Evolutionary conservation across 2,888 invertebrate genomes (phyloP).

Genomic region (Eurytoma adleriae): DNA sequence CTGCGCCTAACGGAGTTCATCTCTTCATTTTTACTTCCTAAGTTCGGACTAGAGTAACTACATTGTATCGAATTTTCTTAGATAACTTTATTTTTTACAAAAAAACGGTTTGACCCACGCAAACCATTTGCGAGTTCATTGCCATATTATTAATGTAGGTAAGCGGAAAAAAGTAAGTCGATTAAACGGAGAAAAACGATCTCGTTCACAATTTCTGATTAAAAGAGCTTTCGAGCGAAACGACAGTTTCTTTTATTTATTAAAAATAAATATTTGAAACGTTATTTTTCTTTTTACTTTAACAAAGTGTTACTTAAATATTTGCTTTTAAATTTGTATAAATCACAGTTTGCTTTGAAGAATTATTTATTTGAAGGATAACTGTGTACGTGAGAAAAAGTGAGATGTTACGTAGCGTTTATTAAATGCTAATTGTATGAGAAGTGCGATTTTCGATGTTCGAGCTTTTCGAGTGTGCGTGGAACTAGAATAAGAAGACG

Average conservation of each 20-base stretch:
- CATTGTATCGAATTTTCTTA: slow-evolving; percentile 25
- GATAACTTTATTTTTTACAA: slow-evolving; percentile 48
- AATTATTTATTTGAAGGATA: slow-evolving; percentile 49
- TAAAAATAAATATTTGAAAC: not conserved
- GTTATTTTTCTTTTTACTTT: slow-evolving; percentile 28
- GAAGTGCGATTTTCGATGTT: slow-evolving; percentile 24
- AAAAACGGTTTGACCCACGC: not conserved
- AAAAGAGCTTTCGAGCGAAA: not conserved
- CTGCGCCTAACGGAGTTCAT: slow-evolving; percentile 45
- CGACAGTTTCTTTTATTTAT: not conserved
- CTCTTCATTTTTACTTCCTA: slow-evolving; percentile 24
- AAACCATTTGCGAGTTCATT: slow-evolving; percentile 13
- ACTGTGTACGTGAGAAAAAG: slow-evolving; percentile 9
- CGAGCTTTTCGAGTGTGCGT: slow-evolving; percentile 34
- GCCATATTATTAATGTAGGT: slow-evolving; percentile 50
- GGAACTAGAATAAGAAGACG: slow-evolving; percentile 5
- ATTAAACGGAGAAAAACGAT: slow-evolving; percentile 30
- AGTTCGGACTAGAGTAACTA: slow-evolving; percentile 33
- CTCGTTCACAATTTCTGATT: not conserved
- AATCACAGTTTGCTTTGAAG: slow-evolving; percentile 34
- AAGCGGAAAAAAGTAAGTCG: not conserved
- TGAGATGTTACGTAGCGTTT: not conserved
- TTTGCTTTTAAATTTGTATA: slow-evolving; percentile 11
- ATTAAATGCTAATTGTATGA: slow-evolving; percentile 28
- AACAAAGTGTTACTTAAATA: slow-evolving; percentile 31